Evolutionary conservation across 30 jellyfish, hydroid and myxozoan genomes (phyloP).

Genomic region (Pelagia noctiluca): DNA sequence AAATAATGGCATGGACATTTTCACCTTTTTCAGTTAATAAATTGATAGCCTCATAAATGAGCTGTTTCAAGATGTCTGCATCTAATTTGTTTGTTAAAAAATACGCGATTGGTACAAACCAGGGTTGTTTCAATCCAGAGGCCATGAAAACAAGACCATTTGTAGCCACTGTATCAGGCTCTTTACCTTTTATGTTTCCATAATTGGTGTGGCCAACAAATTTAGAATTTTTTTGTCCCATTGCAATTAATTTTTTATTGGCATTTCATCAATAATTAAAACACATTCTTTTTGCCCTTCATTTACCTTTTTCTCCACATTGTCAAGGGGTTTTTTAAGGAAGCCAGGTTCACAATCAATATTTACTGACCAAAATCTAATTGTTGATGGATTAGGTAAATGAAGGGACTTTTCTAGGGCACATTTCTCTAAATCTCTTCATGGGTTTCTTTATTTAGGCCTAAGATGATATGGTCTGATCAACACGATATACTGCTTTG

Average conservation of each 20-base stretch:
- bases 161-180: slow-evolving; percentile 8
- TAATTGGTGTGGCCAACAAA: slow-evolving; percentile 44
- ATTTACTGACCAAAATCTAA: slow-evolving; percentile 21
- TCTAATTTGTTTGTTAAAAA: background rate
- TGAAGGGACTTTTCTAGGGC: slow-evolving; percentile 6
- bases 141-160: slow-evolving; percentile 44
- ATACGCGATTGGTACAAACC: slow-evolving; percentile 51
- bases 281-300: slow-evolving; percentile 12
- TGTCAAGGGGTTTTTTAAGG: background rate
- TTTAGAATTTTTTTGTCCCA: slow-evolving; percentile 20
- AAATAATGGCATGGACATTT: slow-evolving; percentile 38
- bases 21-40: slow-evolving; percentile 37
- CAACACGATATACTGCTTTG: no score
- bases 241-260: background rate
- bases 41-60: slow-evolving; percentile 22
- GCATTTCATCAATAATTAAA: slow-evolving; percentile 25
- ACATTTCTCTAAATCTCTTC: no score
- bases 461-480: no score
- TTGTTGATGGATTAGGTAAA: slow-evolving; percentile 17
- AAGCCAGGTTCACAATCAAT: no score
- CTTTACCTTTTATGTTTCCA: slow-evolving; percentile 34
- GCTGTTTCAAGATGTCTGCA: slow-evolving; percentile 16
- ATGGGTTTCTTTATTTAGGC: no score
- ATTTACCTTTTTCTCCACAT: background rate
- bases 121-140: slow-evolving; percentile 35